A percentile compares a stretch with the other conserved stretches of the same genome.
Evolutionary conservation across 2,797 vertebrate genomes (phyloP).

Genomic region (Podargus strigoides): DNA sequence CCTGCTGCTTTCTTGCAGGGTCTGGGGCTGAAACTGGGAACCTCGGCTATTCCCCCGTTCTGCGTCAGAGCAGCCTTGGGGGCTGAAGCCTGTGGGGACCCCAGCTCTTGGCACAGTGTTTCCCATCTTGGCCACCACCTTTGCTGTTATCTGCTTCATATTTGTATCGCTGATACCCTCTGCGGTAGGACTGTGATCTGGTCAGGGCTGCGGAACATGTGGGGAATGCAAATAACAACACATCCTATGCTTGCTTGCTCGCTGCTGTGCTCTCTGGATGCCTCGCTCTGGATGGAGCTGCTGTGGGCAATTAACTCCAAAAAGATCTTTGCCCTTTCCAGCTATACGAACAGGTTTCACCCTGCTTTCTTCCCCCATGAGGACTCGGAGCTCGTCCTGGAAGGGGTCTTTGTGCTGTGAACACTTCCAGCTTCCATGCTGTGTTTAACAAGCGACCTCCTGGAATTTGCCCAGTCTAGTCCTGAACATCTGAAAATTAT

Average conservation of each 20-base stretch:
- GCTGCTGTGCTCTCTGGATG: not conserved
- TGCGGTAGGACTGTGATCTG: not conserved
- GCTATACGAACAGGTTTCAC: not conserved
- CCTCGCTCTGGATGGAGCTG: not conserved
- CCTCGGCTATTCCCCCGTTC: not conserved
- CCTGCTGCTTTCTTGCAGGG: not conserved
- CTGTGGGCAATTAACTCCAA: not conserved
- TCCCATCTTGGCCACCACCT: not conserved
- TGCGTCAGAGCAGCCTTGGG: accelerated
- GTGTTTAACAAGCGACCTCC: not conserved
- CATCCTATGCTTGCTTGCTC: accelerated
- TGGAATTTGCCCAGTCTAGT: conserved; percentile 10
- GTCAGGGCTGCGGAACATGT: not conserved
- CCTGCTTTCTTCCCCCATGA: not conserved
- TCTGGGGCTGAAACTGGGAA: not conserved
- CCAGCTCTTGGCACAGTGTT: accelerated
- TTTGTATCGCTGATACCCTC: not conserved
- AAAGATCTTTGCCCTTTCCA: not conserved
- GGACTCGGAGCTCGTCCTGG: not conserved
- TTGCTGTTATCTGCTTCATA: not conserved
- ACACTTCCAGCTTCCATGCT: not conserved
- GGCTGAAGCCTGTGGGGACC: not conserved
- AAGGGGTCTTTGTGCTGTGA: conserved; percentile 22
- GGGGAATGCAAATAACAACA: not conserved
- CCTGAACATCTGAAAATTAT: conserved; percentile 24